Conservation (phyloP, 1,140 invertebrate species). For the Cydia fagiglandana region DNA sequence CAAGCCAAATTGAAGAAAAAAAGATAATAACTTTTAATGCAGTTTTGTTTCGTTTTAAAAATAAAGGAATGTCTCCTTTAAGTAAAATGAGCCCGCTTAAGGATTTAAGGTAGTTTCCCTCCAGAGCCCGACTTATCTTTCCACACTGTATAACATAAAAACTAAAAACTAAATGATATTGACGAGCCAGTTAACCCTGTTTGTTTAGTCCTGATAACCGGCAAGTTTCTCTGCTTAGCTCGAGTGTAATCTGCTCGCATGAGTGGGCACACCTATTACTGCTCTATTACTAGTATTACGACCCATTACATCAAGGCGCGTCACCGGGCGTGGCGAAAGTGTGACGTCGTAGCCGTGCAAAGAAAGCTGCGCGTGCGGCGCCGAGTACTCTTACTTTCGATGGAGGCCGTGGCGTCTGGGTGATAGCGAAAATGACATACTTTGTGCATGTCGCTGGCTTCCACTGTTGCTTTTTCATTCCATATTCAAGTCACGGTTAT, state of each 20-base stretch:
- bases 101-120: no score
- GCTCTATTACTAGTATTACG: slow-evolving; percentile 60
- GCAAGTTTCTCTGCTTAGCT: not conserved
- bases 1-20: no score
- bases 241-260: slow-evolving; percentile 12
- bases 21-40: no score
- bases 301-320: slow-evolving; percentile 65
- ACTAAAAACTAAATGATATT: no score
- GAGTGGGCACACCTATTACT: slow-evolving; percentile 50
- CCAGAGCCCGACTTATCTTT: no score
- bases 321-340: slow-evolving; percentile 68
- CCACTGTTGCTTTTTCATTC: slow-evolving; percentile 69
- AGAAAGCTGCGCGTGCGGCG: slow-evolving; percentile 75
- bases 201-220: not conserved
- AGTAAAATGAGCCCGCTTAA: no score
- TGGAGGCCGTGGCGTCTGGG: slow-evolving; percentile 67
- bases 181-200: no score
- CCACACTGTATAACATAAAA: no score
- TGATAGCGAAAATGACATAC: slow-evolving; percentile 76
- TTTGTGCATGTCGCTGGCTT: slow-evolving; percentile 50
- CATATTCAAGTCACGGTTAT: slow-evolving; percentile 75
- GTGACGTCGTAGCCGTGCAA: slow-evolving; percentile 70
- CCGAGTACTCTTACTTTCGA: slow-evolving; percentile 70
- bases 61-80: no score
- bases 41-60: no score